These are phyloP conservation scores for Cavia aperea DNA, from an alignment of 2,113 vertebrate genomes.

Conservation along the genomic window DNA sequence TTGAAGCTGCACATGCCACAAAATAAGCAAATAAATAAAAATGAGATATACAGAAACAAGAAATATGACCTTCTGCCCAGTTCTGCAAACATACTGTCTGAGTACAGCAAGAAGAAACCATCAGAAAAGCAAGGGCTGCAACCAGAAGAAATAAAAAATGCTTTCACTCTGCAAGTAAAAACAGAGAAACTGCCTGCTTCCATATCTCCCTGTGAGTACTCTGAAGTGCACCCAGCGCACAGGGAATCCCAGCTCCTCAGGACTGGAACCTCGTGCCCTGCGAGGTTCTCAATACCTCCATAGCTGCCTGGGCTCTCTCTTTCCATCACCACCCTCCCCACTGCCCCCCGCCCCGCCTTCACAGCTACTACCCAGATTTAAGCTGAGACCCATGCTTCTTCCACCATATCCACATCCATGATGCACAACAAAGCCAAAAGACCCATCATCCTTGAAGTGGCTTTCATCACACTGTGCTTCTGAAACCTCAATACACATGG, in stretches of 20 bases:
- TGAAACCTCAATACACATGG: not conserved
- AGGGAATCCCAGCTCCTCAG: not conserved
- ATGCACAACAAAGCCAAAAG: not conserved
- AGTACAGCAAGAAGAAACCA: not conserved
- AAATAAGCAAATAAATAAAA: not conserved
- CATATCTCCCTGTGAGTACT: too few species aligned
- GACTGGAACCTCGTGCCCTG: not conserved
- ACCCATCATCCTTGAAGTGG: not conserved
- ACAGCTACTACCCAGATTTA: not conserved
- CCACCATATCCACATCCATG: not conserved
- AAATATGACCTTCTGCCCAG: not conserved
- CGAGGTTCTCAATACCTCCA: not conserved
- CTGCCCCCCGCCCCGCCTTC: not conserved
- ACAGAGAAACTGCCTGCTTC: not conserved
- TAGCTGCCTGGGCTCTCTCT: not conserved
- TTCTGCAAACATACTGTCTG: not conserved
- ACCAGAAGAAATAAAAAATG: not conserved
- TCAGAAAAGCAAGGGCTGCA: not conserved
- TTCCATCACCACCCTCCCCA: not conserved
- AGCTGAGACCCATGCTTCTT: not conserved
- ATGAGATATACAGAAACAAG: not conserved
- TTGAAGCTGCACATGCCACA: not conserved
- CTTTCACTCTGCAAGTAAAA: not conserved
- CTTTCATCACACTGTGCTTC: not conserved
- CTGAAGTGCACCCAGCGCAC: not conserved